Base-by-base conservation (phyloP, 2,888 invertebrate genomes). In the Drosophila rellima region DNA sequence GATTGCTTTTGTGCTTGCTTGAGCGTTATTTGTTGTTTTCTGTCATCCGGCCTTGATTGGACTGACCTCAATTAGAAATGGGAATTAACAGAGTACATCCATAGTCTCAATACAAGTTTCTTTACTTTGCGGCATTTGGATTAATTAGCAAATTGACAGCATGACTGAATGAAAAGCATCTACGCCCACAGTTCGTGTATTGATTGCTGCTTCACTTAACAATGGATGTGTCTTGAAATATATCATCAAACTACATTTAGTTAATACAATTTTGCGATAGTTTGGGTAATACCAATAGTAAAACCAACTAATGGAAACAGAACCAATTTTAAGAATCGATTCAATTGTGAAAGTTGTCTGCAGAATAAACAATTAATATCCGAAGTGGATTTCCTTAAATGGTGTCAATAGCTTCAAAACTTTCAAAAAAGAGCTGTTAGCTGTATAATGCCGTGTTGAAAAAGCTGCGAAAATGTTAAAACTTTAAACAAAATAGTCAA, bases 81-180 rank as follows among this genome's bases (percentile, higher is more conserved):
- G 29, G 33, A 42, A 48, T 31, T 35, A 57, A 39, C 20, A 17
- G 48, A 20, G 31, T 13, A 20, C 33, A 44, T 13, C 15, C 51
- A 17, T 7, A 17, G 11, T 23, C 17, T 10, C 13, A 45, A 50
- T 62, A 71, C 72, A 83, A 66, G 72, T 80, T 76, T 76, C 59
- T 56, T 69, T 52, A 69, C 77, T 68, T 76, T 64, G 72, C 40
- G 68, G 65, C 60, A 76, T 66, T 79, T 35, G 71, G 67, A 67
- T 77, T 83, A 83, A 80, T 80, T 80, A 77, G 59, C 78, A 80
- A 80, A 80, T 77, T 83, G 79, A 79, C 77, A 82, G 66, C 64
- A 59, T 67, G 70, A 82, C 82, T 75, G 66, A 79, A 45, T 75
- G 80, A 71, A 75, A 65, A 52, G 57, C 79, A 59, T 51, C 77